Base-by-base conservation (phyloP, 2,888 invertebrate genomes). In the Aphelenchoides bicaudatus region DNA sequence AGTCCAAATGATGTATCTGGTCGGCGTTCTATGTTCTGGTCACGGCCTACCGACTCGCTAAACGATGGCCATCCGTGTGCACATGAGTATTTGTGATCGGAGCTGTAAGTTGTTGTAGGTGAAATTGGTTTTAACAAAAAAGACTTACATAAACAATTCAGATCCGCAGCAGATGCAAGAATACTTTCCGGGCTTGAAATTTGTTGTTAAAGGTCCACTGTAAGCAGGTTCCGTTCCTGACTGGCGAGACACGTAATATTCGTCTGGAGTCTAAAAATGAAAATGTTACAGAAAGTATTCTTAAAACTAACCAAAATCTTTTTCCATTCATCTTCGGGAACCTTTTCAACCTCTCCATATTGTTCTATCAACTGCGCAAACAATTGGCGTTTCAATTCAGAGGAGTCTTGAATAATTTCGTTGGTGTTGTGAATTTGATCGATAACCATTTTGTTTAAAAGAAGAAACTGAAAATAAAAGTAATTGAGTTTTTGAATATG, bases 11-110 rank as follows among this genome's bases (percentile, higher is more conserved):
- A 78, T 27, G 70, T 73, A 67, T 84, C 84, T 13, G 70, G 66
- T 30, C 78, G 73, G 39, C 79, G 71, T 21, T 75, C 66, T 16
- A 84, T 79, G 56, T 73, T 73, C 56, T 63, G 57, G 56, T 71
- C 74, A 8, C 61, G 52, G 25, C 63, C 74, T 29, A 72, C 62
- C 16, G 71, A 74, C 30, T 70, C 62, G 13, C 66, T 65, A 83
- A 96, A 96, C 56, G 94, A 92, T 21, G 96, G 96, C 96, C 96
- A 96, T 55, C 96, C 96, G 80, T 92, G 93, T 62, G 91, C 90
- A 48, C 92, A 90, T 80, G 94, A 91, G 82, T 87, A 96, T 84
- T 98, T 96, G 39, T 88, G 88, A 74, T 90, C 87, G 1, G 94
- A 94, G 72, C 88, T 88, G 66, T 37, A 72, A 61, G 8, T 4